Base-by-base conservation (phyloP, 2,797 vertebrate genomes). In the Orientallactaga sibirica region DNA sequence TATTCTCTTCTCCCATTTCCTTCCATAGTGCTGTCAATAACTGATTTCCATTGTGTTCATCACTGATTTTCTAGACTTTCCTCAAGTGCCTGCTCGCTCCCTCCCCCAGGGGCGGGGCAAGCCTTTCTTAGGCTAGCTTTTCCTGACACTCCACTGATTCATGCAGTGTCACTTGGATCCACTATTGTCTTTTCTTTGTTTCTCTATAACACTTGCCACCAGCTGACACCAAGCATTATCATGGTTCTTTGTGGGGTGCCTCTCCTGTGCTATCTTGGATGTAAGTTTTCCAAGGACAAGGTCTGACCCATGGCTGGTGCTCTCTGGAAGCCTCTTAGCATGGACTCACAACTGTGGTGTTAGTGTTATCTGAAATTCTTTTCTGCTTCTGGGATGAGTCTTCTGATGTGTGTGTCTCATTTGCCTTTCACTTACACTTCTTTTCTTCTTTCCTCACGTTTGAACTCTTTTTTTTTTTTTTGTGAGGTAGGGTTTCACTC, bases 301-400 rank as follows among this genome's bases (percentile, higher is more conserved):
- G 22, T 7, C 58, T 18, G 67, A 24, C 27, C 2, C 5, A 1
- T 1, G 3, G 43, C 1, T 9, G 68, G 55, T 2, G 9, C 64
- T n/a, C 77, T 16, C 3, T 22, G 24, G 67, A 1, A 0, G 33
- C 25, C n/a, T 7, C 20, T 11, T 55, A 33, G 48, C 12, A 22
- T 5, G 74, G 37, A 10, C 6, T 29, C 15, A 41, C n/a, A 64
- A 19, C 3, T 2, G 11, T 1, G 11, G 20, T 3, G 0, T 22
- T 14, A 12, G 1, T 4, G 1, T 24, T 10, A 16, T 33, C 12
- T 25, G 22, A 33, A 4, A 1, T 2, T 9, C 29, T 7, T 18
- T 71, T 16, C 41, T 43, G 18, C 9, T 33, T 55, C 43, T 58
- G 20, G 37, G 74, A 62, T 3, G 1, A 16, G 43, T 62, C 68